Evolutionary conservation across 2,888 invertebrate genomes (phyloP).

Genomic region (Drosophila mettleri): DNA sequence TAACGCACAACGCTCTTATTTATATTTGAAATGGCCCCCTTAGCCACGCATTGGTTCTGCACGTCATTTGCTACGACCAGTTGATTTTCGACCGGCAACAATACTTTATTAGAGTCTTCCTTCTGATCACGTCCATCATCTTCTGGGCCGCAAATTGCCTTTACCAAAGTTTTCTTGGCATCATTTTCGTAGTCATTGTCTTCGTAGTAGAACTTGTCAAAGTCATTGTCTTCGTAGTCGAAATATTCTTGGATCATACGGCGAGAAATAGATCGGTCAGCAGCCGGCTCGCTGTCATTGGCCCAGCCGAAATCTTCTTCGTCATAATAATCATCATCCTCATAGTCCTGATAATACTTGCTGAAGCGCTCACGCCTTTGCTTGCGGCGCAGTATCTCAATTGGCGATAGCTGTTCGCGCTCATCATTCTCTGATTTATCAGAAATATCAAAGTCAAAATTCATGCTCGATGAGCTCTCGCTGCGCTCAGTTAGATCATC

Average conservation of each 20-base stretch:
- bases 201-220: no score
- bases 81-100: no score
- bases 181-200: no score
- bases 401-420: no score
- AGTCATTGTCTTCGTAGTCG: not conserved
- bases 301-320: not conserved
- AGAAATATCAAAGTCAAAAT: not conserved
- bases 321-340: not conserved
- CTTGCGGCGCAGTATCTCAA: no score
- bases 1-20: not conserved
- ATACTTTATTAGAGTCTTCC: not conserved
- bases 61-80: no score
- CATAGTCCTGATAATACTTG: not conserved
- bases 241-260: not conserved
- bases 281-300: no score
- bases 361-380: not conserved
- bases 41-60: no score
- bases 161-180: no score
- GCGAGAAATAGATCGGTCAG: not conserved
- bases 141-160: no score
- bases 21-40: no score
- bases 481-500: not conserved
- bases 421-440: not conserved
- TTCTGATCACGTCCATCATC: no score
- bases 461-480: not conserved